Evolutionary conservation across 2,113 vertebrate genomes (phyloP), one percentile per base, ranked within the genome.

Genomic region (Cariama cristata): DNA sequence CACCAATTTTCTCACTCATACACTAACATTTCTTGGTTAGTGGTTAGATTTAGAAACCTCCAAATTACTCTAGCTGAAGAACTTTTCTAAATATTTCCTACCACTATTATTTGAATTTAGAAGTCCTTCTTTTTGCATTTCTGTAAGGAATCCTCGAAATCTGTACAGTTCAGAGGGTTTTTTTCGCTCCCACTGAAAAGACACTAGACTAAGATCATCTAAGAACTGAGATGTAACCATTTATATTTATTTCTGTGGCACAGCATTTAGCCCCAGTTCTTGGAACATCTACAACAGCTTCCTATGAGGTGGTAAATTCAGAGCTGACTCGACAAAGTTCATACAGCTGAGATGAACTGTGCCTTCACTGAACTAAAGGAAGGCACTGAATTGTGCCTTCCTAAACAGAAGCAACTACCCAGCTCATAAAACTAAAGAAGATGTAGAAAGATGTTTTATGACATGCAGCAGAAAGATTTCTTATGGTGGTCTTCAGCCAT

Each of bases 261-360:
- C 22, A 67, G n/a, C 45, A 50, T 58, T 81, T 42, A 96, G 45
- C 49, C 53, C 35, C 66, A 91, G 7, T 96, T 97, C 96, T 86
- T 94, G 86, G 89, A 96, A 96, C 49, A 30, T 33, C 38, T 73
- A 49, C 50, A 95, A n/a, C 77, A 73, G 42, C 49, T 96, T 96
- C 86, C 86, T 91, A 83, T 60, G 28, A 76, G 59, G 45, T 68
- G 77, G 74, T 82, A 73, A 94, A 79, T 82, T 92, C 62, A 82
- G 89, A 76, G 93, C 86, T 97, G 91, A 97, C 53, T 95, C 80
- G 73, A 89, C 77, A 93, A 38, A 91, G 75, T 55, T 68, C 45
- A 26, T 32, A 5, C 1, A 35, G 33, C 11, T 47, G 38, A 63
- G 47, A 35, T 83, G 33, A 93, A 63, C 73, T 40, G 6, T 71